phyloP scores from a whole-genome alignment of 2,113 vertebrate genomes.

The Danionella cerebrum region DNA sequence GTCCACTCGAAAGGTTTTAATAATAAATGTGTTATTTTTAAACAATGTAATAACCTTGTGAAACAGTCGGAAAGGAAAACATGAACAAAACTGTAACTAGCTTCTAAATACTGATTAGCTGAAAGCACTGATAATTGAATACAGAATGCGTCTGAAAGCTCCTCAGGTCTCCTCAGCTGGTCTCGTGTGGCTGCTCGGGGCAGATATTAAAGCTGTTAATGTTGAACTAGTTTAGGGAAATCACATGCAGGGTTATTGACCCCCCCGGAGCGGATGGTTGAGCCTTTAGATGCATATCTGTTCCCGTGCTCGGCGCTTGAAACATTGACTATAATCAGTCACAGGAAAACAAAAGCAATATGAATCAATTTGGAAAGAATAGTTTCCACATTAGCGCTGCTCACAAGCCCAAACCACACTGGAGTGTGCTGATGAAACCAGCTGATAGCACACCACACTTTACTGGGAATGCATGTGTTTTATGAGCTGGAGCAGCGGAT shows the following conservation, averaged over 20 bases:
- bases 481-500: background rate
- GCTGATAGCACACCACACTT: background rate
- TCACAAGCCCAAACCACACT: slow-evolving; percentile 5
- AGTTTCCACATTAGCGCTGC: slow-evolving; percentile 38
- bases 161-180: background rate
- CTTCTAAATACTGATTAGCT: too few relatives aligned
- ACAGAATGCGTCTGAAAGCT: too few relatives aligned
- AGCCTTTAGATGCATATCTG: slow-evolving; percentile 62
- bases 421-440: background rate
- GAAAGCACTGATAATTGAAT: too few relatives aligned
- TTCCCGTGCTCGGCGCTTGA: slow-evolving; percentile 49
- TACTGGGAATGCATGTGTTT: background rate
- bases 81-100: too few relatives aligned
- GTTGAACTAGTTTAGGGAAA: slow-evolving; percentile 69
- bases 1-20: too few relatives aligned
- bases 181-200: slow-evolving; percentile 57
- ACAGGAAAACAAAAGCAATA: slow-evolving; percentile 31
- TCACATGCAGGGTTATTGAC: slow-evolving; percentile 65
- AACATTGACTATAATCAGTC: slow-evolving; percentile 61
- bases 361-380: slow-evolving; percentile 29
- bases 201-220: slow-evolving; percentile 71
- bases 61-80: too few relatives aligned
- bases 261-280: slow-evolving; percentile 47
- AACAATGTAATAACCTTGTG: too few relatives aligned
- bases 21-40: too few relatives aligned